Percentiles rank a stretch among this genome's conserved stretches.
These are phyloP conservation scores for Petrolisthes cinctipes DNA, from an alignment of 2,888 invertebrate genomes.

Conservation along the genomic window DNA sequence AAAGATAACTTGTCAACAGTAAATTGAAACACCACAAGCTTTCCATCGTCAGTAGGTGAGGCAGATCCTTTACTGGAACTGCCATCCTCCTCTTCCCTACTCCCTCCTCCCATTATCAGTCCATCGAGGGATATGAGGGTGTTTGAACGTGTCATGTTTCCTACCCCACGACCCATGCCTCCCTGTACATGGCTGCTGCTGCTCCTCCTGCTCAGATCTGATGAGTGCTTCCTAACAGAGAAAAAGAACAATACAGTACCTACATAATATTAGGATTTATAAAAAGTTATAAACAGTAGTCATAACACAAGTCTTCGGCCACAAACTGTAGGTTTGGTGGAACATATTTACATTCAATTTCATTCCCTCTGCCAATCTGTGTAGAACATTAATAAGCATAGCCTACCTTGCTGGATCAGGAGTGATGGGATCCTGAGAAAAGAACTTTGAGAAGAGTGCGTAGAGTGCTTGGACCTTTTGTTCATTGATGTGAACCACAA, in stretches of 20 bases:
- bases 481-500: conserved; percentile 91
- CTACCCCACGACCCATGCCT: not conserved
- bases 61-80: conserved; percentile 19
- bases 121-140: conserved; percentile 23
- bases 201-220: not conserved
- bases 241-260: not conserved
- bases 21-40: conserved; percentile 85
- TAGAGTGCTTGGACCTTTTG: conserved; percentile 81
- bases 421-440: not conserved
- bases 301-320: not conserved
- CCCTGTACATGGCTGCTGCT: not conserved
- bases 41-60: conserved; percentile 72
- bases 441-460: conserved; percentile 66
- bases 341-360: no score
- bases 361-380: not conserved
- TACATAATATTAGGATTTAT: not conserved
- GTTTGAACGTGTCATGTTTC: conserved; percentile 15
- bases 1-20: conserved; percentile 85
- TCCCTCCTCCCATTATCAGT: not conserved
- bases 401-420: conserved; percentile 17
- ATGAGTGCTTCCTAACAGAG: conserved; percentile 5
- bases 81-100: not conserved
- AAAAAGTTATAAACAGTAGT: not conserved
- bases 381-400: not conserved
- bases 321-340: no score